Percentiles rank a stretch among this genome's conserved stretches.
phyloP scores from a whole-genome alignment of 2,113 vertebrate genomes.

The Ardeotis arabs region DNA sequence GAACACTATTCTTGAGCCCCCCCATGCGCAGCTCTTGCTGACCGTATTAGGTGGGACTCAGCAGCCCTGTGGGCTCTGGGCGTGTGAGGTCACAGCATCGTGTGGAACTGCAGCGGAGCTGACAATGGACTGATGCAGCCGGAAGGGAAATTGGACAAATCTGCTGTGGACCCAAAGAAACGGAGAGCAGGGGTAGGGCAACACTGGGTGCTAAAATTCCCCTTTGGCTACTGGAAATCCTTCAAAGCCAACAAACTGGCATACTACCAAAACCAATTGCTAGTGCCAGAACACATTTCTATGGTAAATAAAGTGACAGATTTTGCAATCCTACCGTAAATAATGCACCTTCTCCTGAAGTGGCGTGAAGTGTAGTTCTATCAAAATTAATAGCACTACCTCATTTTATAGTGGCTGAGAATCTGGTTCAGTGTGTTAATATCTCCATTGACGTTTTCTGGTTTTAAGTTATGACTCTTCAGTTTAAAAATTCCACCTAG shows the following conservation, averaged over 20 bases:
- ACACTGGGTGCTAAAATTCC: not conserved
- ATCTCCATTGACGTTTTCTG: not conserved
- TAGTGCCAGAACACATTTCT: conserved; percentile 2
- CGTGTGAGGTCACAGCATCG: accelerated
- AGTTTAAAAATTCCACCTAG: conserved; percentile 20
- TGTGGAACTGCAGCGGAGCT: accelerated
- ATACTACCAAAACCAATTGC: not conserved
- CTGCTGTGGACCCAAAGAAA: accelerated
- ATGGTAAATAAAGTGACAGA: not conserved
- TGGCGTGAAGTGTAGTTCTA: not conserved
- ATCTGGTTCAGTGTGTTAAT: not conserved
- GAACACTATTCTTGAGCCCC: accelerated
- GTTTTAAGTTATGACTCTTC: not conserved
- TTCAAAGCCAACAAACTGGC: conserved; percentile 50
- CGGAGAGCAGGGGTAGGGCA: accelerated
- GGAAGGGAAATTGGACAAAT: not conserved
- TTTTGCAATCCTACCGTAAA: not conserved
- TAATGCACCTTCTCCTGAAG: not conserved
- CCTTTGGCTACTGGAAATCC: conserved; percentile 45
- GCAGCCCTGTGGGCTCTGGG: accelerated
- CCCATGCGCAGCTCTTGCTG: accelerated
- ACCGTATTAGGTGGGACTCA: not conserved
- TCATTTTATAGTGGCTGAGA: not conserved
- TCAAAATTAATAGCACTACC: not conserved
- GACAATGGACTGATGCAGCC: not conserved